These are phyloP conservation scores for Chrysochloris asiatica DNA, from an alignment of 2,113 vertebrate species.

Conservation along the genomic window DNA sequence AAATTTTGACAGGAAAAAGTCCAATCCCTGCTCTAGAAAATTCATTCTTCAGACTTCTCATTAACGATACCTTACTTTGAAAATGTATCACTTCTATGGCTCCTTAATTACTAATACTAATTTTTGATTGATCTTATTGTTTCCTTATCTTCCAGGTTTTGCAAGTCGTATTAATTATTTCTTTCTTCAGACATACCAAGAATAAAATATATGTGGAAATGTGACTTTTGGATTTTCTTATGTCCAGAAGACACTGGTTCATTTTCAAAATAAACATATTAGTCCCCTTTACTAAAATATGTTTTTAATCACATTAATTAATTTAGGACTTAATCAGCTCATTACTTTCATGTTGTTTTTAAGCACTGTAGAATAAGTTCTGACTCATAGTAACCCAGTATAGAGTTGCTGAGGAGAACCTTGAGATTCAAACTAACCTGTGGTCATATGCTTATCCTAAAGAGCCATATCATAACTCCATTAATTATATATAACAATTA, in stretches of 20 bases:
- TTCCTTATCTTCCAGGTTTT: constrained; percentile 67
- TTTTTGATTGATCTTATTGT: not conserved
- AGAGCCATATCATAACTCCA: too few species aligned
- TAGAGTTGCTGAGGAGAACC: too few species aligned
- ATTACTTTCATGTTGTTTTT: too few species aligned
- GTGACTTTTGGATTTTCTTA: constrained; percentile 28
- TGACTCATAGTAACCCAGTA: too few species aligned
- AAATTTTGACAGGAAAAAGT: too few species aligned
- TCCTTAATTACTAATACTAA: not conserved
- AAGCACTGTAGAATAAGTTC: too few species aligned
- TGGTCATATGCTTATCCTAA: too few species aligned
- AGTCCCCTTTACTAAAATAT: constrained; percentile 14
- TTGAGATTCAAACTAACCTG: too few species aligned
- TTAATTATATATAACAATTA: not conserved
- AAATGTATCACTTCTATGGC: not conserved
- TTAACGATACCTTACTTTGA: not conserved
- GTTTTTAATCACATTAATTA: not conserved
- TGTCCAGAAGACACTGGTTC: not conserved
- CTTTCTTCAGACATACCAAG: constrained; percentile 53
- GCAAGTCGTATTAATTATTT: constrained; percentile 47
- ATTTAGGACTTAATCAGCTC: not conserved
- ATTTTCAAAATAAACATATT: constrained; percentile 23
- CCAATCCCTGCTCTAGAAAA: too few species aligned
- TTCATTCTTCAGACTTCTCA: not conserved
- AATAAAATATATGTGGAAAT: constrained; percentile 56